Evolutionary conservation across 2,888 invertebrate genomes (phyloP).

Genomic region (Rhogogaster chlorosoma): DNA sequence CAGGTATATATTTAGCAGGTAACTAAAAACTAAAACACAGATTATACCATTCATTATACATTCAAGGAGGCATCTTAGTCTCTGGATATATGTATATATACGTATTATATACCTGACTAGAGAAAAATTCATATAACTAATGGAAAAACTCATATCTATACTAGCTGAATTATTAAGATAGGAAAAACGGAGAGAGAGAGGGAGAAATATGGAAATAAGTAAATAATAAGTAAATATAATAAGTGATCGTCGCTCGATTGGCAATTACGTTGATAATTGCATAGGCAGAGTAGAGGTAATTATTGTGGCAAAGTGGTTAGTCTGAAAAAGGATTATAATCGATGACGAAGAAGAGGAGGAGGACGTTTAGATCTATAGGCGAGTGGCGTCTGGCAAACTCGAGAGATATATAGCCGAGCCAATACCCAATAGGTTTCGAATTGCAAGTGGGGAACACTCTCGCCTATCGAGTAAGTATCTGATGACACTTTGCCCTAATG

Average conservation of each 20-base stretch:
- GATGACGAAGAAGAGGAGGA: neutral
- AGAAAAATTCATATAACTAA: neutral
- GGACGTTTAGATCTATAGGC: neutral
- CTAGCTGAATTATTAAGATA: neutral
- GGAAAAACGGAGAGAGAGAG: conserved; percentile 37
- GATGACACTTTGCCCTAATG: conserved; percentile 50
- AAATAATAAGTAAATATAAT: conserved; percentile 51
- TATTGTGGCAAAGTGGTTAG: neutral
- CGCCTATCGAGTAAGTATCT: conserved; percentile 38
- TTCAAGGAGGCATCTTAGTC: neutral
- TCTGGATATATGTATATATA: neutral
- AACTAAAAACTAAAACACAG: neutral
- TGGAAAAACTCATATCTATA: neutral
- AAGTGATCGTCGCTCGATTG: neutral
- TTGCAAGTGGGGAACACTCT: conserved; percentile 24
- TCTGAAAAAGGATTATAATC: neutral
- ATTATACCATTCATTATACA: neutral
- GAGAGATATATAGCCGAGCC: neutral
- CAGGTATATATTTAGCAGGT: neutral
- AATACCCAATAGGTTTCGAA: conserved; percentile 47
- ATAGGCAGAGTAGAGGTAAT: neutral
- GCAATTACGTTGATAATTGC: neutral
- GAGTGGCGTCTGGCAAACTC: conserved; percentile 17
- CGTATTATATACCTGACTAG: neutral
- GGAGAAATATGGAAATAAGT: conserved; percentile 38